Evolutionary conservation across 1,140 invertebrate species (phyloP).

Genomic region (Drosophila baimaii): DNA sequence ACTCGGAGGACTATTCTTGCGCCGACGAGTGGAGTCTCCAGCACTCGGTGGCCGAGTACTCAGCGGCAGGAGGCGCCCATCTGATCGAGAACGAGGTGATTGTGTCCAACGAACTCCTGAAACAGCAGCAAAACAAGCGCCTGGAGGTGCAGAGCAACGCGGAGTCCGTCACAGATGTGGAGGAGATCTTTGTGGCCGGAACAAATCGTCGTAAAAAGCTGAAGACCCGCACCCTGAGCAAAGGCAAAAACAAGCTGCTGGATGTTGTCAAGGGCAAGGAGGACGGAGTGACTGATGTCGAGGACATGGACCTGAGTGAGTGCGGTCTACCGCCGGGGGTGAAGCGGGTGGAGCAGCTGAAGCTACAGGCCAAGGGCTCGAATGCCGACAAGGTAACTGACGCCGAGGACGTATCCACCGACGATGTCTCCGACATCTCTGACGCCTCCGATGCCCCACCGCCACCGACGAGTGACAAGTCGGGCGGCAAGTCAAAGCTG

Average conservation of each 20-base stretch:
- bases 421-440: slow-evolving; percentile 63
- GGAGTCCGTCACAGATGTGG: slow-evolving; percentile 85
- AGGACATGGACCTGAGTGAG: slow-evolving; percentile 86
- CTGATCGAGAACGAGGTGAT: slow-evolving; percentile 75
- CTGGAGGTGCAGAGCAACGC: slow-evolving; percentile 68
- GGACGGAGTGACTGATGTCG: slow-evolving; percentile 85
- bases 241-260: slow-evolving; percentile 71
- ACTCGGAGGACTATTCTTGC: slow-evolving; percentile 85
- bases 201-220: slow-evolving; percentile 79
- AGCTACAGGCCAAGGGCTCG: slow-evolving; percentile 44
- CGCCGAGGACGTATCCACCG: slow-evolving; percentile 70
- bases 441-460: slow-evolving; percentile 52
- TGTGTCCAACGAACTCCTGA: slow-evolving; percentile 74
- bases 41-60: slow-evolving; percentile 53
- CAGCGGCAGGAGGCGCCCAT: slow-evolving; percentile 26
- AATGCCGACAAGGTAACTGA: slow-evolving; percentile 53
- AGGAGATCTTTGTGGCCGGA: slow-evolving; percentile 84
- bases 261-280: slow-evolving; percentile 59
- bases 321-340: slow-evolving; percentile 65
- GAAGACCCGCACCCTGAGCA: slow-evolving; percentile 72
- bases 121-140: slow-evolving; percentile 68
- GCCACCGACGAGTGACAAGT: slow-evolving; percentile 25
- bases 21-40: slow-evolving; percentile 77
- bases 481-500: slow-evolving; percentile 37
- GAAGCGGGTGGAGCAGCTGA: slow-evolving; percentile 69